Conservation (phyloP, 2,113 vertebrate genomes). For the Cyrtonyx montezumae region DNA sequence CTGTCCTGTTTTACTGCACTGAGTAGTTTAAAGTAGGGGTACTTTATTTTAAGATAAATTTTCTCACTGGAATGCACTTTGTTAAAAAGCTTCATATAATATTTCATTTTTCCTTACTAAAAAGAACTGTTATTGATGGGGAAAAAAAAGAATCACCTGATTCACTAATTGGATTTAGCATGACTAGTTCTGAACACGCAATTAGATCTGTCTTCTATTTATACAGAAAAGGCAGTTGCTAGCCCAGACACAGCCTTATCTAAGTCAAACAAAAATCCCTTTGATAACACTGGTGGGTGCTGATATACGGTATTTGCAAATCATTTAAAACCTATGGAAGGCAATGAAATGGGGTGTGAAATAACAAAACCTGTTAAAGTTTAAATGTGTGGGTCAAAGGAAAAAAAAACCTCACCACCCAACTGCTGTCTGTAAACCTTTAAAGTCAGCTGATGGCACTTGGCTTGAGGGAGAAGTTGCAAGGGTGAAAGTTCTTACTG, state of each 20-base stretch:
- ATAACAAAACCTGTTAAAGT: neutral
- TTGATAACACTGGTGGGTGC: neutral
- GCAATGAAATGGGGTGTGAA: neutral
- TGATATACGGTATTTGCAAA: neutral
- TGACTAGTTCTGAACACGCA: neutral
- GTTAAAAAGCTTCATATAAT: neutral
- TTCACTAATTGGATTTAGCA: neutral
- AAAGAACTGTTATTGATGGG: neutral
- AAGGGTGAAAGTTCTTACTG: neutral
- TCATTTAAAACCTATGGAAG: neutral
- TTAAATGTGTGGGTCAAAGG: neutral
- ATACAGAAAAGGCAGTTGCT: neutral
- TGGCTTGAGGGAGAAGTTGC: neutral
- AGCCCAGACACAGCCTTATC: neutral
- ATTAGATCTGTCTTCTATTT: neutral
- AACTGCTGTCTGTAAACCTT: neutral
- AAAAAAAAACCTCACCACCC: neutral
- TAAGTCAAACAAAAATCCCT: neutral
- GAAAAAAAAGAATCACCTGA: neutral
- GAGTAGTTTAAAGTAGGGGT: neutral
- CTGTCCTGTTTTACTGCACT: neutral
- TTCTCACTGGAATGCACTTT: neutral
- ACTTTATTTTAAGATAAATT: neutral
- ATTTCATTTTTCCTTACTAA: neutral
- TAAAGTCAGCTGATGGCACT: neutral